Percentiles rank a stretch among this genome's conserved stretches.
phyloP scores from a whole-genome alignment of 92 coral and sea anemone species.

The Bergia puertoricense region DNA sequence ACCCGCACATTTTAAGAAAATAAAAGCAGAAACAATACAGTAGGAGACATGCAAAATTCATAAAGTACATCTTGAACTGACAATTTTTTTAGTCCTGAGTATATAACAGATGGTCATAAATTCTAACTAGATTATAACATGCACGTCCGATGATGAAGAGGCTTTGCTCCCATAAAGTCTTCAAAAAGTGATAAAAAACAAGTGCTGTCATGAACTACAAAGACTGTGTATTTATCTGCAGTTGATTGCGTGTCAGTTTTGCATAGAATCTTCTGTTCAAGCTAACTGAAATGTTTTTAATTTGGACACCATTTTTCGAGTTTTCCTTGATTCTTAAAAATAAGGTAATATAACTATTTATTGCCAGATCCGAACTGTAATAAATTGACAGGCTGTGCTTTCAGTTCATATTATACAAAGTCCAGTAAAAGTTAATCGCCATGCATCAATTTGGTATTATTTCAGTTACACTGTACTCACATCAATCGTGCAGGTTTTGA shows the following conservation, averaged over 20 bases:
- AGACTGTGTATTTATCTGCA: too few species aligned
- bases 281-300: not conserved
- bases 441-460: not conserved
- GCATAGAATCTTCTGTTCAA: not conserved
- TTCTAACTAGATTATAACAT: too few species aligned
- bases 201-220: too few species aligned
- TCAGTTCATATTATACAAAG: not conserved
- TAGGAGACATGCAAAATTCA: not conserved
- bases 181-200: too few species aligned
- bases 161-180: too few species aligned
- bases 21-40: not conserved
- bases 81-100: too few species aligned
- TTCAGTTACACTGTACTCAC: not conserved
- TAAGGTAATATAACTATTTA: not conserved
- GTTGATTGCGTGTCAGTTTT: not conserved
- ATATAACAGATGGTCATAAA: too few species aligned
- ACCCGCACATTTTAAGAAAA: not conserved
- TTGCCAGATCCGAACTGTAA: not conserved
- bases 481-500: not conserved
- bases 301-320: not conserved
- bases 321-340: not conserved
- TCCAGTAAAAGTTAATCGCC: not conserved
- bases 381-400: not conserved
- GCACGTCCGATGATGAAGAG: too few species aligned
- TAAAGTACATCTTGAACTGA: too few species aligned